Base-by-base conservation (phyloP, 1,140 invertebrate species). In the Drosophila navojoa region DNA sequence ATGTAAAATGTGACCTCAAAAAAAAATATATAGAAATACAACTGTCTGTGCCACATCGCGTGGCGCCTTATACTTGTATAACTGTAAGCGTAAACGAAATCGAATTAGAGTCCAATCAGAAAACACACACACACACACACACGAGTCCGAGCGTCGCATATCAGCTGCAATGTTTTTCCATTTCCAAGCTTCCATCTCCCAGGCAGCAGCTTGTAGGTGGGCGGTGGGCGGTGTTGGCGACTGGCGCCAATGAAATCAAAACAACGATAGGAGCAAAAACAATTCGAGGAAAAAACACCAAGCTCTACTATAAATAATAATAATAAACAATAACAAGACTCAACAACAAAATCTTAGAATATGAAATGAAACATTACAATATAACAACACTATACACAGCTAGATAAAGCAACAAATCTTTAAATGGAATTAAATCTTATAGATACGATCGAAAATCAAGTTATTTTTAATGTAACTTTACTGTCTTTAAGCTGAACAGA, bases 231-330 rank as follows among this genome's bases (percentile, higher is more conserved):
- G 6, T 58, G 45, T 22, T 19, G 55, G 50, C 35, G 66, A 55
- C 75, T 86, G 82, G 76, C 82, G 82, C 82, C 82, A 87, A 53
- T 69, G 44, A 75, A 86, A 84, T 75, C 38, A 71, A 73, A 38
- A 77, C 76, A 68, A 44, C 66, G 68, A 86, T 58, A 78, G 76
- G 76, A 67, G 19, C 66, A 76, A 71, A 84, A 84, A 73, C 55
- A 40, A 10, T 72, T 68, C 63, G 50, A 53, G 40, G 70, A 60
- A 72, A 66, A 16, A 53, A 53, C 16, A 49, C 15, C 22, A 19
- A 47, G 16, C 10, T 13, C 19, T 15, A 13, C 27, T 32, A 68
- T 15, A 22, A 19, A 16, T 16, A 45, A 45, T 16, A 9, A 7
- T 45, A 16, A n/a, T 45, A 44, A 16, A 45, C 42, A 44, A 44